These are phyloP conservation scores for Drosophila sordidapex DNA, from an alignment of 2,888 invertebrate genomes.

Conservation along the genomic window DNA sequence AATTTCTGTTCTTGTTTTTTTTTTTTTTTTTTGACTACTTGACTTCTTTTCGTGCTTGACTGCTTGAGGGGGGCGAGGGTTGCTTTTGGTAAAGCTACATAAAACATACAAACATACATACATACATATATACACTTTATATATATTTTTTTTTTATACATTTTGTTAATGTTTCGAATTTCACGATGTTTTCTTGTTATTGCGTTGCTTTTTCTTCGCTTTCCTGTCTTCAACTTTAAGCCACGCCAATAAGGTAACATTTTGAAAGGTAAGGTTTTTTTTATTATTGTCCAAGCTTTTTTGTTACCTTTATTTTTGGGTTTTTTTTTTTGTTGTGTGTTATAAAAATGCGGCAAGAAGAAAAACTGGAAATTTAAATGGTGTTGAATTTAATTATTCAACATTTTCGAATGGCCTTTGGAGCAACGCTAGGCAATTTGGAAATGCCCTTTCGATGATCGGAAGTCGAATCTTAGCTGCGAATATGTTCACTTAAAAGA, in stretches of 20 bases:
- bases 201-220: conserved; percentile 47
- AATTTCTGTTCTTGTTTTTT: conserved; percentile 15
- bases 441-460: conserved; percentile 23
- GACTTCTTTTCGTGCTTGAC: conserved; percentile 41
- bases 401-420: conserved; percentile 7
- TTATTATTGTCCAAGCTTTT: background rate
- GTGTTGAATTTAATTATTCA: conserved; percentile 43
- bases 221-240: conserved; percentile 43
- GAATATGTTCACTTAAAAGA: background rate
- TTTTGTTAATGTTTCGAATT: conserved; percentile 58
- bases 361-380: conserved; percentile 58
- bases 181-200: conserved; percentile 49
- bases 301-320: conserved; percentile 6
- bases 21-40: conserved; percentile 39
- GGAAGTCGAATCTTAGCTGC: background rate
- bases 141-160: conserved; percentile 4
- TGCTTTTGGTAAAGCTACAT: conserved; percentile 1
- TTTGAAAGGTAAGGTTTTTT: conserved; percentile 55
- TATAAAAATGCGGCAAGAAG: conserved; percentile 42
- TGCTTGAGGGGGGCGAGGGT: background rate
- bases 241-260: conserved; percentile 40
- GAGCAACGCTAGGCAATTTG: conserved; percentile 14
- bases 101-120: background rate
- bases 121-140: background rate
- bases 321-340: conserved; percentile 10